A percentile compares a stretch with the other conserved stretches of the same genome.
phyloP scores from a whole-genome alignment of 1,140 invertebrate genomes.

The Drosophila micromelanica region DNA sequence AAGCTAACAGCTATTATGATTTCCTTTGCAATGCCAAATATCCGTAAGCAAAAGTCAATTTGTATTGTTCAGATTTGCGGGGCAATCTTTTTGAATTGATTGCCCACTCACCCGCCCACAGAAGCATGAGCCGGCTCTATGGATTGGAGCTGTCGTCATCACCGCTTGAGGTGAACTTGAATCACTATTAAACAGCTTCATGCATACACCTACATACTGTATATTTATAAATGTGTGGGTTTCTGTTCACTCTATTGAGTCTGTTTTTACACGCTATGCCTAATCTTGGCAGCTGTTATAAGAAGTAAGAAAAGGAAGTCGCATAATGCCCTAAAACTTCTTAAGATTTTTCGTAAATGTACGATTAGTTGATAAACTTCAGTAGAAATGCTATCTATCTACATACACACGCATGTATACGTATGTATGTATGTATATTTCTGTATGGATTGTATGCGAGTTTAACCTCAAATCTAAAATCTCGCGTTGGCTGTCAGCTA shows the following conservation, averaged over 20 bases:
- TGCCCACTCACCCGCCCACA: conserved; percentile 28
- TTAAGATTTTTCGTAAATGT: background rate
- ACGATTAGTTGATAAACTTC: conserved; percentile 3
- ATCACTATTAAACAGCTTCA: conserved; percentile 23
- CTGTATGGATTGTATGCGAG: background rate
- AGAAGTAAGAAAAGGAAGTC: background rate
- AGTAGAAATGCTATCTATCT: background rate
- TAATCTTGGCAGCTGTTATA: conserved; percentile 6
- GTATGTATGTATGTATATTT: background rate
- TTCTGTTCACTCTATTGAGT: background rate
- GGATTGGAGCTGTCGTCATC: conserved; percentile 14
- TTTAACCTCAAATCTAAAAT: conserved; percentile 7
- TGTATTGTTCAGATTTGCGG: background rate
- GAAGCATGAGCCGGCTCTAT: conserved; percentile 14
- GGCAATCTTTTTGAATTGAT: conserved; percentile 3
- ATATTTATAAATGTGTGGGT: background rate
- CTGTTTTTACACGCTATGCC: background rate
- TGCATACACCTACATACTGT: background rate
- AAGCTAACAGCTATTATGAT: background rate
- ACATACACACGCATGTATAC: background rate
- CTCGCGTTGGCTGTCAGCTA: background rate
- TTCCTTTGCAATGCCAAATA: conserved; percentile 11
- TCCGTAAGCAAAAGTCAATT: background rate
- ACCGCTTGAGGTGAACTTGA: conserved; percentile 30
- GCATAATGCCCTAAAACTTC: background rate